Evolutionary conservation across 1,140 invertebrate species (phyloP).

Genomic region (Euura saliciscinereae): DNA sequence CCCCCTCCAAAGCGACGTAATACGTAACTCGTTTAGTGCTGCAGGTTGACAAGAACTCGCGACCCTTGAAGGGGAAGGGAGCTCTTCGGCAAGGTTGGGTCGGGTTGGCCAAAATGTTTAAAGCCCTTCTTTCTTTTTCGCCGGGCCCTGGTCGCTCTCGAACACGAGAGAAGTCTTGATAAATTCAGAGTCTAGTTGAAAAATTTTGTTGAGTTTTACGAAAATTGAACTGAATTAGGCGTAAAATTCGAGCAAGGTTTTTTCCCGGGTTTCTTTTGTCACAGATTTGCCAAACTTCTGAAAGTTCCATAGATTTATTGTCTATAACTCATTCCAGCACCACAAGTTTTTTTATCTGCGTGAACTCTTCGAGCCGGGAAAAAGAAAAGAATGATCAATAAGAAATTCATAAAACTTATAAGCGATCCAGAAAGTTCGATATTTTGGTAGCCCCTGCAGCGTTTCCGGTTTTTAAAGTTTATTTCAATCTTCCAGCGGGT

Average conservation of each 20-base stretch:
- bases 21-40: conserved; percentile 58
- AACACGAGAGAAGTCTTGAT: too few relatives aligned
- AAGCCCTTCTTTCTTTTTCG: conserved; percentile 28
- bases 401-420: background rate
- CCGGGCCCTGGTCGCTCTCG: background rate
- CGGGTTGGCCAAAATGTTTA: conserved; percentile 49
- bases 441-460: background rate
- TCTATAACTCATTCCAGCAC: background rate
- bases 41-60: conserved; percentile 50
- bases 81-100: conserved; percentile 31
- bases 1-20: conserved; percentile 37
- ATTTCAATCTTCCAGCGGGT: too few relatives aligned
- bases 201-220: background rate
- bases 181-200: background rate
- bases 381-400: background rate
- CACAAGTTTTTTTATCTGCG: background rate
- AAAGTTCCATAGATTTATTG: background rate
- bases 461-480: too few relatives aligned
- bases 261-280: background rate
- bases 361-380: background rate
- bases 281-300: background rate
- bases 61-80: conserved; percentile 32
- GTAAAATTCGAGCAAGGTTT: background rate
- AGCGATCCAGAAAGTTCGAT: conserved; percentile 5
- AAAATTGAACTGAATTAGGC: background rate